A percentile compares a stretch with the other conserved stretches of the same genome.
phyloP scores from a whole-genome alignment of 2,113 vertebrate genomes.

The Cichladusa arquata region DNA sequence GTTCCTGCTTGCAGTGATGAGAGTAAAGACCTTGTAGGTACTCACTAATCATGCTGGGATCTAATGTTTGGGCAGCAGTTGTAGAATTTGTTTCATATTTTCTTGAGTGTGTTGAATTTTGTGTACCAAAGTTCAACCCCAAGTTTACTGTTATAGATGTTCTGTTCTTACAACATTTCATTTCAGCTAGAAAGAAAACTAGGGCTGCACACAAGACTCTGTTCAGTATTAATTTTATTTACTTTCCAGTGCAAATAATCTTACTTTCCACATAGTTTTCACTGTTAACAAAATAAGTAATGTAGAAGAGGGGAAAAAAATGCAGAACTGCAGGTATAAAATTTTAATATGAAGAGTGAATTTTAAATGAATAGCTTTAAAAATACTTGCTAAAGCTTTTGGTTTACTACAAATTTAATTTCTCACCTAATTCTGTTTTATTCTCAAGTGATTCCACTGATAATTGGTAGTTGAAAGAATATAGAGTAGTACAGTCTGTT shows the following conservation, averaged over 20 bases:
- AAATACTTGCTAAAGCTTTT: not conserved
- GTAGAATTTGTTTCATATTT: not conserved
- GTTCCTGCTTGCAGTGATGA: not conserved
- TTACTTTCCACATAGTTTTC: not conserved
- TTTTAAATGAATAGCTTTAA: not conserved
- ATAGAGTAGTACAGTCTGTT: not conserved
- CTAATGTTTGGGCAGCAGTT: not conserved
- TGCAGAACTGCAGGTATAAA: not conserved
- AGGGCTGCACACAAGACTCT: not conserved
- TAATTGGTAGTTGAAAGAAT: not conserved
- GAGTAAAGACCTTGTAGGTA: not conserved
- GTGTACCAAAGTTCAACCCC: not conserved
- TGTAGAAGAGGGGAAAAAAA: not conserved
- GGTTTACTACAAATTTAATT: not conserved
- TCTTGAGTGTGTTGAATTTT: not conserved
- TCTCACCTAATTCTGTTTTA: not conserved
- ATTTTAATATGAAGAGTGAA: not conserved
- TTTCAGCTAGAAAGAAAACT: not conserved
- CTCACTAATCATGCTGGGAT: accelerated
- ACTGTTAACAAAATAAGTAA: not conserved
- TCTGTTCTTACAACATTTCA: not conserved
- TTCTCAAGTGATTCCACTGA: not conserved
- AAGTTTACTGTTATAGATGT: not conserved
- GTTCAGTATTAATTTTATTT: not conserved
- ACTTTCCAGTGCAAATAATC: not conserved